Evolutionary conservation across 2,797 vertebrate species (phyloP).

Genomic region (Pseudochaenichthys georgianus): DNA sequence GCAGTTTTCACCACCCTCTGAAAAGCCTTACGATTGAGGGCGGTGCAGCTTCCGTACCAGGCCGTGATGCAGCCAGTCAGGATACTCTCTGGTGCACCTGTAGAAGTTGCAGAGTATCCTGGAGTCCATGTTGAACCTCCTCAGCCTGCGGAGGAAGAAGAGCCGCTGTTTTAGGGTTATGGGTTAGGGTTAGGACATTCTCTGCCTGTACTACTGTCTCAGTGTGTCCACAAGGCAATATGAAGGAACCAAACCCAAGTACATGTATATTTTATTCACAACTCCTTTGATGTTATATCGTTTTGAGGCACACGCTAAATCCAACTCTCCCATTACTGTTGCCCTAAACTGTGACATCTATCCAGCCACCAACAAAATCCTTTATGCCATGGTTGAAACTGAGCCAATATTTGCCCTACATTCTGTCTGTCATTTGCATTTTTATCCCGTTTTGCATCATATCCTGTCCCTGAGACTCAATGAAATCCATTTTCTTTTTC

Average conservation of each 20-base stretch:
- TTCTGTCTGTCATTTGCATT: slow-evolving; percentile 53
- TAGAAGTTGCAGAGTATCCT: too few relatives aligned
- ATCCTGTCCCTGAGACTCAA: slow-evolving; percentile 45
- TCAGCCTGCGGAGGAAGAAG: too few relatives aligned
- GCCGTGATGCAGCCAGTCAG: too few relatives aligned
- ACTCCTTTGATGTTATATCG: slow-evolving; percentile 45
- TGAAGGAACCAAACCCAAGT: slow-evolving; percentile 8
- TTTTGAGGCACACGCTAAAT: slow-evolving; percentile 36
- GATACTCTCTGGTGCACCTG: too few relatives aligned
- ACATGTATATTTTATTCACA: not conserved
- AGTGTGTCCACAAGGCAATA: not conserved
- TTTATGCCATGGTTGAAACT: slow-evolving; percentile 37
- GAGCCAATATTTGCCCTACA: slow-evolving; percentile 59
- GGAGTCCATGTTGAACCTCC: too few relatives aligned
- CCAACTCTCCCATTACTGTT: slow-evolving; percentile 21
- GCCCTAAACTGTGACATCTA: slow-evolving; percentile 31
- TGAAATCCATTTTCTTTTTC: slow-evolving; percentile 27
- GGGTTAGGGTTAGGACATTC: not conserved
- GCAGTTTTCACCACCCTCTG: too few relatives aligned
- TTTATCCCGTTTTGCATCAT: slow-evolving; percentile 26
- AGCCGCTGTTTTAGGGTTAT: too few relatives aligned
- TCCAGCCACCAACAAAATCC: slow-evolving; percentile 52
- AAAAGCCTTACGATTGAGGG: too few relatives aligned
- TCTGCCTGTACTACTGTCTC: not conserved
- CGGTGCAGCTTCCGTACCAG: too few relatives aligned